Evolutionary conservation across 2,888 invertebrate species (phyloP).

Genomic region (Smittia sp.): DNA sequence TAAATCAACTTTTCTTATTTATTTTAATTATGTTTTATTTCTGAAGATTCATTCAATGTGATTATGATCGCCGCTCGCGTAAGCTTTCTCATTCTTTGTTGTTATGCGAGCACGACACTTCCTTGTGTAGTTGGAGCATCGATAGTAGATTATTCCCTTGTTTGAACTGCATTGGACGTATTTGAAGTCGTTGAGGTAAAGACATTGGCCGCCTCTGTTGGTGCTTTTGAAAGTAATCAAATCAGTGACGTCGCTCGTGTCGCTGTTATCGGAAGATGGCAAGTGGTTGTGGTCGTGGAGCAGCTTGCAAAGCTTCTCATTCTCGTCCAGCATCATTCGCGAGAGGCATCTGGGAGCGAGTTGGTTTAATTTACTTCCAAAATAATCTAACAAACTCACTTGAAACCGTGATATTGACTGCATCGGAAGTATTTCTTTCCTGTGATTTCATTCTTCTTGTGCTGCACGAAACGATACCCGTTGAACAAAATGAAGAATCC

Average conservation of each 20-base stretch:
- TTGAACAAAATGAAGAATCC: not conserved
- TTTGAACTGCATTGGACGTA: not conserved
- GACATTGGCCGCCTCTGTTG: not conserved
- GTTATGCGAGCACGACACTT: slow-evolving; percentile 13
- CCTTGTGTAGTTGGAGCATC: slow-evolving; percentile 17
- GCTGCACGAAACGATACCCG: not conserved
- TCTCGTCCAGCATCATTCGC: not conserved
- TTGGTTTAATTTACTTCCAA: too few species aligned
- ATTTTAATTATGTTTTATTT: slow-evolving; percentile 1
- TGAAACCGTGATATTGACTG: not conserved
- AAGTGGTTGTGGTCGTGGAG: slow-evolving; percentile 8
- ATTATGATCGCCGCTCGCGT: not conserved
- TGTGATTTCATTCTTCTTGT: not conserved
- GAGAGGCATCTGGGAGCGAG: slow-evolving; percentile 28
- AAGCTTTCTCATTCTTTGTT: not conserved
- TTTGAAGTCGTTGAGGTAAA: not conserved
- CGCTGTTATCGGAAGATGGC: not conserved
- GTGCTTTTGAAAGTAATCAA: not conserved
- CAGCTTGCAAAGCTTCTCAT: not conserved
- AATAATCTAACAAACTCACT: slow-evolving; percentile 9
- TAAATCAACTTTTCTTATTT: not conserved
- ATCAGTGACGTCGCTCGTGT: not conserved
- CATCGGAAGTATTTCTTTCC: slow-evolving; percentile 8
- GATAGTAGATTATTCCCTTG: not conserved
- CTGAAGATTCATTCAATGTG: not conserved